phyloP scores from a whole-genome alignment of 2,797 vertebrate genomes.

The Agapornis canus region DNA sequence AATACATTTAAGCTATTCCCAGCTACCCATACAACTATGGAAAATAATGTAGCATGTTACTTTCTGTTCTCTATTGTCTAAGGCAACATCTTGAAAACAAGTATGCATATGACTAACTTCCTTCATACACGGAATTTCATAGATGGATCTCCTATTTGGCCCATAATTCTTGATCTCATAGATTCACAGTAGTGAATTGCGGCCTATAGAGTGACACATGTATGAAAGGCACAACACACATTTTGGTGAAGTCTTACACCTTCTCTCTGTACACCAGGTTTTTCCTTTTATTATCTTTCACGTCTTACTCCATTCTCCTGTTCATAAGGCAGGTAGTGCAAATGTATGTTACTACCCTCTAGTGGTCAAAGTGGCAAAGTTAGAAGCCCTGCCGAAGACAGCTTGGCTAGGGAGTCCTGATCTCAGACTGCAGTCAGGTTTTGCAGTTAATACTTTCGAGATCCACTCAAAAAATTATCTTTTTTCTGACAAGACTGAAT shows the following conservation, averaged over 20 bases:
- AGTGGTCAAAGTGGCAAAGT: neutral
- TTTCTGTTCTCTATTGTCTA: neutral
- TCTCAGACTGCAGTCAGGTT: neutral
- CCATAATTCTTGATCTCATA: neutral
- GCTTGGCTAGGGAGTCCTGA: neutral
- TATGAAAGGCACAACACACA: neutral
- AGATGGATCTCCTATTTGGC: neutral
- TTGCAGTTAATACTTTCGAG: neutral
- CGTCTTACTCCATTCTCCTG: neutral
- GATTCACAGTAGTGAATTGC: neutral
- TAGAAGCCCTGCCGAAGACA: rapidly evolving
- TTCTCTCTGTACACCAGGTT: neutral
- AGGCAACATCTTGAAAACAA: neutral
- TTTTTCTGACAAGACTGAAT: neutral
- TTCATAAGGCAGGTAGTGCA: neutral
- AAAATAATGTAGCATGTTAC: neutral
- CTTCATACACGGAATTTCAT: neutral
- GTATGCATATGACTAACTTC: neutral
- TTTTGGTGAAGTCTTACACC: neutral
- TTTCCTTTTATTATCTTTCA: rapidly evolving
- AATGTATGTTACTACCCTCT: slow-evolving; percentile 13
- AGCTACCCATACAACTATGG: neutral
- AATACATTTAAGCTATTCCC: neutral
- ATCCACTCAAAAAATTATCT: neutral
- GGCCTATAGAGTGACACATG: neutral